A percentile compares a stretch with the other conserved stretches of the same genome.
Evolutionary conservation across 2,888 invertebrate genomes (phyloP).

Genomic region (Protophormia terraenovae): DNA sequence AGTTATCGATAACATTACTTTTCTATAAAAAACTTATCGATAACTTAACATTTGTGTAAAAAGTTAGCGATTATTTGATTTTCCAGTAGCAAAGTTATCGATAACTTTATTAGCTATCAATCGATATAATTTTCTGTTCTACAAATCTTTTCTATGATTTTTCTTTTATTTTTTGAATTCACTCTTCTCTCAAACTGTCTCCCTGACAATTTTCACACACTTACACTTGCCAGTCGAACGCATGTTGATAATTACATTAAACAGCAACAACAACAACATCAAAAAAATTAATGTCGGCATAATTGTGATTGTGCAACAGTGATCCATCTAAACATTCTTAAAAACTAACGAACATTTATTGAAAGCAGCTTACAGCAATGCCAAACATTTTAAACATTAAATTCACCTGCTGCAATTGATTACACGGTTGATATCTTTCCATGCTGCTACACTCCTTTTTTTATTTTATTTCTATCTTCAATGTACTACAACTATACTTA

Average conservation of each 20-base stretch:
- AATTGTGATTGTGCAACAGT: constrained; percentile 60
- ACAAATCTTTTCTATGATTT: too few relatives aligned
- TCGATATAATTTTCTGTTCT: neutral
- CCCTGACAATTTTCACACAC: constrained; percentile 32
- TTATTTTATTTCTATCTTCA: neutral
- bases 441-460: neutral
- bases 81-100: neutral
- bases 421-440: constrained; percentile 46
- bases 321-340: constrained; percentile 62
- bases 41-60: neutral
- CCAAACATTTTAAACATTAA: constrained; percentile 66
- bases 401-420: constrained; percentile 67
- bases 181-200: neutral
- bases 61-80: neutral
- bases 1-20: neutral
- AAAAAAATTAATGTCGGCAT: constrained; percentile 44
- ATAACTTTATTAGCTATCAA: neutral
- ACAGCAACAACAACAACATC: neutral
- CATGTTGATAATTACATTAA: constrained; percentile 61
- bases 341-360: constrained; percentile 62
- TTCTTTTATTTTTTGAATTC: neutral
- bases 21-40: neutral
- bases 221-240: constrained; percentile 51
- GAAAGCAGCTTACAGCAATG: constrained; percentile 62
- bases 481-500: neutral